Percentiles rank a stretch among this genome's conserved stretches.
Conservation (phyloP, 2,888 invertebrate genomes). For the Pollenia angustigena region DNA sequence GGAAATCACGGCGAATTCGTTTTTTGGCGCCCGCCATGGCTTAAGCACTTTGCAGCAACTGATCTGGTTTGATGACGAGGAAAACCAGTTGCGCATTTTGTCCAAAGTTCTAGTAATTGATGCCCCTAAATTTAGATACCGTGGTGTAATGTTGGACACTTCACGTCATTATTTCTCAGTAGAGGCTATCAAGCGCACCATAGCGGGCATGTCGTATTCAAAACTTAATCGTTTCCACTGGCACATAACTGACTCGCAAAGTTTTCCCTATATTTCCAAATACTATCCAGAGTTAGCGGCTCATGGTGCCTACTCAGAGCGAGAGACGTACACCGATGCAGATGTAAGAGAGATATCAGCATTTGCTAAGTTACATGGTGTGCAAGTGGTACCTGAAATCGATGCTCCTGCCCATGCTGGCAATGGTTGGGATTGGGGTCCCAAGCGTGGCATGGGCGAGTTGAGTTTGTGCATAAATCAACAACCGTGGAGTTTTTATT, state of each 20-base stretch:
- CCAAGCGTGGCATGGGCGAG: slow-evolving; percentile 90
- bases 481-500: slow-evolving; percentile 91
- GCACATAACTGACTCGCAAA: slow-evolving; percentile 96
- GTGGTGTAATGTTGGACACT: slow-evolving; percentile 96
- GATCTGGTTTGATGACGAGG: slow-evolving; percentile 91
- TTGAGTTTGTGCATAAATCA: slow-evolving; percentile 92
- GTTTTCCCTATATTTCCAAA: slow-evolving; percentile 93
- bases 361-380: slow-evolving; percentile 92
- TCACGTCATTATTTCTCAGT: slow-evolving; percentile 94
- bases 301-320: slow-evolving; percentile 94
- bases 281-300: slow-evolving; percentile 91
- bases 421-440: slow-evolving; percentile 94
- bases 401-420: slow-evolving; percentile 96
- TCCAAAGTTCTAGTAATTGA: slow-evolving; percentile 90
- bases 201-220: slow-evolving; percentile 94
- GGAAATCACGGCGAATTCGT: slow-evolving; percentile 88
- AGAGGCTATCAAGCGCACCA: slow-evolving; percentile 88
- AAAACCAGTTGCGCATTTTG: slow-evolving; percentile 87
- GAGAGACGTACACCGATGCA: slow-evolving; percentile 89
- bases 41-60: slow-evolving; percentile 92
- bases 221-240: slow-evolving; percentile 97
- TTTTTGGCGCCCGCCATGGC: slow-evolving; percentile 91
- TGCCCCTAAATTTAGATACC: slow-evolving; percentile 90
- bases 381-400: slow-evolving; percentile 94
- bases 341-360: slow-evolving; percentile 90